Conservation (phyloP, 2,113 vertebrate genomes). For the Platanista minor region DNA sequence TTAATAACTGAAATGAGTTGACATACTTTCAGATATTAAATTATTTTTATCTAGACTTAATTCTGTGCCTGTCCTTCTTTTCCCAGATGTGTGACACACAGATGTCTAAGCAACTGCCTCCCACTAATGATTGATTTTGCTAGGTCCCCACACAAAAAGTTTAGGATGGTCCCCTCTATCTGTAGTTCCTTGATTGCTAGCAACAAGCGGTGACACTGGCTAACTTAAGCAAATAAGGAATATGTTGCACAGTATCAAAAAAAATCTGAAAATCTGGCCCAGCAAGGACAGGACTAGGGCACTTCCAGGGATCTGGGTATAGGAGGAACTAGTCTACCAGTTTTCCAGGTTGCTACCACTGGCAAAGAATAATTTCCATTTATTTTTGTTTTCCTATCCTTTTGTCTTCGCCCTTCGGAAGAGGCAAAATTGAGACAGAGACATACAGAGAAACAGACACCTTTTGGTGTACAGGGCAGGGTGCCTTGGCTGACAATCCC, state of each 20-base stretch:
- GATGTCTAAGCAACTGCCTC: not conserved
- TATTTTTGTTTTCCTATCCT: not conserved
- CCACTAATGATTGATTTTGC: not conserved
- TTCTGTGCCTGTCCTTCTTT: not conserved
- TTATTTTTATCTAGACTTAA: not conserved
- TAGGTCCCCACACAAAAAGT: not conserved
- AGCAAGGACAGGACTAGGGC: not conserved
- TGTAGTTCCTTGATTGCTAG: not conserved
- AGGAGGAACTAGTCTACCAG: not conserved
- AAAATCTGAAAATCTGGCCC: not conserved
- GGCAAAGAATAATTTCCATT: not conserved
- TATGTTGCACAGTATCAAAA: not conserved
- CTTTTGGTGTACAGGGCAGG: not conserved
- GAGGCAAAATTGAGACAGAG: not conserved
- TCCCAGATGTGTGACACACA: not conserved
- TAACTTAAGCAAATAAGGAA: not conserved
- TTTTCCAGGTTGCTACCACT: not conserved
- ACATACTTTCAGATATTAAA: not conserved
- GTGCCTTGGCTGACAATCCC: not conserved
- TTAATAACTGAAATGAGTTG: slow-evolving; percentile 17
- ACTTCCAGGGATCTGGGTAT: not conserved
- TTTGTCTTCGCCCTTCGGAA: not conserved
- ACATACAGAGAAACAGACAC: not conserved
- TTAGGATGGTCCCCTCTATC: not conserved
- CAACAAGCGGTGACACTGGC: not conserved